Evolutionary conservation across 2,888 invertebrate genomes (phyloP).

Genomic region (Tryphoninae sp.): DNA sequence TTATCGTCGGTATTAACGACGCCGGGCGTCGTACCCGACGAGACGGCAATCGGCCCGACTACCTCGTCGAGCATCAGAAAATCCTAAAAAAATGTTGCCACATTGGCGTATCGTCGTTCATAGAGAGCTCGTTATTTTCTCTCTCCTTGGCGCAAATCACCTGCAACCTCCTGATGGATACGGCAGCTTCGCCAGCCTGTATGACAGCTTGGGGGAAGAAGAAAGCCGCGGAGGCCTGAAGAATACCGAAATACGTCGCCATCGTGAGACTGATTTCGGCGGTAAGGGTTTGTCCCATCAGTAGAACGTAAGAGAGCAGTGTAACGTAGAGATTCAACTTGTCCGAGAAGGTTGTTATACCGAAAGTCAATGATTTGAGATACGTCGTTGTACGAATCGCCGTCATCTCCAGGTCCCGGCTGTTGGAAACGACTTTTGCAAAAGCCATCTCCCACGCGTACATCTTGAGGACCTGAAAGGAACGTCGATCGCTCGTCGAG

Average conservation of each 20-base stretch:
- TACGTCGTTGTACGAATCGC: slow-evolving; percentile 85
- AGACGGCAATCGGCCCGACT: slow-evolving; percentile 46
- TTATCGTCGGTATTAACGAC: slow-evolving; percentile 67
- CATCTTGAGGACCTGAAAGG: slow-evolving; percentile 89
- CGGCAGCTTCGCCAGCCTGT: slow-evolving; percentile 83
- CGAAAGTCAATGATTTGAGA: slow-evolving; percentile 87
- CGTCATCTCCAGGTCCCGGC: slow-evolving; percentile 82
- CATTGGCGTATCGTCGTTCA: no score
- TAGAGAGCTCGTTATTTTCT: no score
- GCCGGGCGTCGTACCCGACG: slow-evolving; percentile 53
- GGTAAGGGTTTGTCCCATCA: slow-evolving; percentile 75
- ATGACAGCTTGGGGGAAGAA: slow-evolving; percentile 83
- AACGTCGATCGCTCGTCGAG: no score
- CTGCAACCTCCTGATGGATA: slow-evolving; percentile 82
- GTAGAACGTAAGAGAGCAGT: slow-evolving; percentile 82
- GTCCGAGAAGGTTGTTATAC: slow-evolving; percentile 88
- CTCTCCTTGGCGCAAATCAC: no score
- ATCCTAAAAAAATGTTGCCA: slow-evolving; percentile 50
- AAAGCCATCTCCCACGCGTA: slow-evolving; percentile 90
- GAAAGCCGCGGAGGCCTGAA: slow-evolving; percentile 83
- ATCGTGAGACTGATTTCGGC: slow-evolving; percentile 83
- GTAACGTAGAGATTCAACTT: slow-evolving; percentile 88
- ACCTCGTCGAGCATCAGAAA: slow-evolving; percentile 81
- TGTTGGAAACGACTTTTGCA: slow-evolving; percentile 83
- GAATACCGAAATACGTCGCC: slow-evolving; percentile 85